Evolutionary conservation across 2,113 vertebrate genomes (phyloP).

Genomic region (Hemibates koningsi): DNA sequence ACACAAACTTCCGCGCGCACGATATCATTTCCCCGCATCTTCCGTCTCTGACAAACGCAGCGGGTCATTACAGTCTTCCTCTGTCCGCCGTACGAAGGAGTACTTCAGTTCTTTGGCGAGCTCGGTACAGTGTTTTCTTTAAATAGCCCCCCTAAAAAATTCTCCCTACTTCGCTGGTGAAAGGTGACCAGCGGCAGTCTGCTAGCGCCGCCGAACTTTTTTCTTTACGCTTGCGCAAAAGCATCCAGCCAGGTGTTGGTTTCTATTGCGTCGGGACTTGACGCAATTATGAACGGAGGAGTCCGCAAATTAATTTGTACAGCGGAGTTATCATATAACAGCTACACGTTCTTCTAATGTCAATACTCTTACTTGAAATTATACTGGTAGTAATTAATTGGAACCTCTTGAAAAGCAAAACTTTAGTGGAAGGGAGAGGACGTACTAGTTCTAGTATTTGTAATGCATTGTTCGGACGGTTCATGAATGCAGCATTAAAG

Average conservation of each 20-base stretch:
- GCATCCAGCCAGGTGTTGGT: conserved; percentile 10
- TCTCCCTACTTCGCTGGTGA: conserved; percentile 12
- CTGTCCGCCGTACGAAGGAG: not conserved
- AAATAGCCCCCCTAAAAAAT: not conserved
- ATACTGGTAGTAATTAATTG: not conserved
- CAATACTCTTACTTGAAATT: not conserved
- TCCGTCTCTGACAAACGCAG: not conserved
- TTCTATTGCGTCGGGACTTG: conserved; percentile 10
- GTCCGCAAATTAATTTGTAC: not conserved
- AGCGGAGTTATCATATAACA: not conserved
- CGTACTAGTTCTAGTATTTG: not conserved
- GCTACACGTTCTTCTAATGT: not conserved
- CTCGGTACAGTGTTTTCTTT: not conserved
- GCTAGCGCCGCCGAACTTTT: conserved; percentile 45
- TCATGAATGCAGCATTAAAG: conserved; percentile 14
- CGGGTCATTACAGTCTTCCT: not conserved
- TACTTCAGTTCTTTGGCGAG: not conserved
- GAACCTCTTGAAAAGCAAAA: not conserved
- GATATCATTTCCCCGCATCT: not conserved
- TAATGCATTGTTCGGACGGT: not conserved
- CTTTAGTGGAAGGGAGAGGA: not conserved
- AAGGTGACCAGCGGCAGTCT: conserved; percentile 35
- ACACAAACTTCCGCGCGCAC: conserved; percentile 43
- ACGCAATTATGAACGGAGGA: not conserved
- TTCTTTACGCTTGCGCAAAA: conserved; percentile 45